Conservation (phyloP, 2,797 vertebrate species). For the Chaenodraco wilsoni region DNA sequence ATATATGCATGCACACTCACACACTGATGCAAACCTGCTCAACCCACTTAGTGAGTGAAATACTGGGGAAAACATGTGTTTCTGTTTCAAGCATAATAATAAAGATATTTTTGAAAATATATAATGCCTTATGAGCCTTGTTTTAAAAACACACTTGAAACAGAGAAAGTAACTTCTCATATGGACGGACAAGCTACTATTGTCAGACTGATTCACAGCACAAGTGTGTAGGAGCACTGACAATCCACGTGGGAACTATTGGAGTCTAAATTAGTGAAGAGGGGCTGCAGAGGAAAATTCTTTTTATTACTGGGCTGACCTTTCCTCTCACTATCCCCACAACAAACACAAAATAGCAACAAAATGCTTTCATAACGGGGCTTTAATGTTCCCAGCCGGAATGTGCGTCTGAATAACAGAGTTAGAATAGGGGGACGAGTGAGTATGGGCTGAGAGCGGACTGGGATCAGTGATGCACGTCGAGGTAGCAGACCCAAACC, state of each 20-base stretch:
- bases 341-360: slow-evolving; percentile 66
- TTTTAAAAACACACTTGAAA: neutral
- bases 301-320: slow-evolving; percentile 44
- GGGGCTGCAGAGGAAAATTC: slow-evolving; percentile 53
- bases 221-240: slow-evolving; percentile 29
- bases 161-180: slow-evolving; percentile 15
- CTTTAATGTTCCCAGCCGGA: slow-evolving; percentile 69
- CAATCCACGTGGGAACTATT: slow-evolving; percentile 30
- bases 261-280: slow-evolving; percentile 23
- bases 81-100: neutral
- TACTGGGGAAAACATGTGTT: neutral
- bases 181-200: slow-evolving; percentile 28
- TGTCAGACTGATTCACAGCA: slow-evolving; percentile 39
- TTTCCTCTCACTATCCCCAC: slow-evolving; percentile 47
- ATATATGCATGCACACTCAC: slow-evolving; percentile 10
- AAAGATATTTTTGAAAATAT: no score
- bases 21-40: slow-evolving; percentile 6
- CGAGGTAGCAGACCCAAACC: slow-evolving; percentile 57
- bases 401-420: slow-evolving; percentile 59
- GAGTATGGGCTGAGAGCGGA: slow-evolving; percentile 53
- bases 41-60: neutral
- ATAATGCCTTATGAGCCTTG: neutral
- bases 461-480: slow-evolving; percentile 67
- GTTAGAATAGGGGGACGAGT: slow-evolving; percentile 55
- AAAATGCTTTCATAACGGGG: slow-evolving; percentile 65